These are phyloP conservation scores for Dermatophagoides farinae DNA, from an alignment of 1,140 invertebrate species.

Conservation along the genomic window DNA sequence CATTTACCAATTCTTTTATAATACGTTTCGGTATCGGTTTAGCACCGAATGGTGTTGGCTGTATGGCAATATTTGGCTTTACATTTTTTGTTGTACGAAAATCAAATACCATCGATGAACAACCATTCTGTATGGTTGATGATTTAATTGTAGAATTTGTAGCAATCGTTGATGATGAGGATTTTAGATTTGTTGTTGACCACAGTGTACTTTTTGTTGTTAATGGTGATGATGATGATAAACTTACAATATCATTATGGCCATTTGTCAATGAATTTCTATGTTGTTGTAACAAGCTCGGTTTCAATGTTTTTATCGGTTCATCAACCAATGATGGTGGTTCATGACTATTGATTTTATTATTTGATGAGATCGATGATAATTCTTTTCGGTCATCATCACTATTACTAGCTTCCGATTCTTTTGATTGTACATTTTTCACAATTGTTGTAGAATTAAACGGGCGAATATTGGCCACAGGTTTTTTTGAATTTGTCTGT, in stretches of 20 bases:
- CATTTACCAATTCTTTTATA: background rate
- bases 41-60: constrained; percentile 16
- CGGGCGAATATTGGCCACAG: background rate
- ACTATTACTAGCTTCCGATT: too few relatives aligned
- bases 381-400: too few relatives aligned
- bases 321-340: too few relatives aligned
- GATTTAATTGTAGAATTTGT: background rate
- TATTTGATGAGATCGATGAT: too few relatives aligned
- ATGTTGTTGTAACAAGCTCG: too few relatives aligned
- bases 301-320: too few relatives aligned
- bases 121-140: background rate
- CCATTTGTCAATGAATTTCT: too few relatives aligned
- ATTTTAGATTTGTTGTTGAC: background rate
- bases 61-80: constrained; percentile 17
- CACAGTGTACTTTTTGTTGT: background rate
- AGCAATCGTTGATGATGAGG: background rate
- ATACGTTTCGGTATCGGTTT: constrained; percentile 6
- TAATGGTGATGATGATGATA: background rate
- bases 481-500: background rate
- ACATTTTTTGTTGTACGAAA: constrained; percentile 18
- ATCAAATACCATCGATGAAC: constrained; percentile 19
- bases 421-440: too few relatives aligned
- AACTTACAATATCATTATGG: too few relatives aligned
- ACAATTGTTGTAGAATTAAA: too few relatives aligned
- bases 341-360: too few relatives aligned